Evolutionary conservation across 92 coral and sea anemone genomes (phyloP).

Genomic region (Porites divaricata): DNA sequence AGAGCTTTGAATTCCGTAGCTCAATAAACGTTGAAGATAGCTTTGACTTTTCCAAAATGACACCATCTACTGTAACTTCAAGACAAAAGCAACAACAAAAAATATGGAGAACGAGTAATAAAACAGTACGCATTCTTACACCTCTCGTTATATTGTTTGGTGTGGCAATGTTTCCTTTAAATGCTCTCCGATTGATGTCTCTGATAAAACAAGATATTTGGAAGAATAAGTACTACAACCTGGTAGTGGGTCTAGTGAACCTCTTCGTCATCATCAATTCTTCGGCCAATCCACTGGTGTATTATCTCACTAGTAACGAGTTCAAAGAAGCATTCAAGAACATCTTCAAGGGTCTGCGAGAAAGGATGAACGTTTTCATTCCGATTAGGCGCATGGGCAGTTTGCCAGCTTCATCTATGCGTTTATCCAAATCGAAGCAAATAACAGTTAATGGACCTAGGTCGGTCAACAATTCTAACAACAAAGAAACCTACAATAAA

Average conservation of each 20-base stretch:
- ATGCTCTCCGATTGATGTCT: slow-evolving; percentile 48
- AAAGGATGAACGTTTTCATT: slow-evolving; percentile 4
- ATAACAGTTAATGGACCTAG: no score
- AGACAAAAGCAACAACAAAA: slow-evolving; percentile 5
- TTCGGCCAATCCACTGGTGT: slow-evolving; percentile 74
- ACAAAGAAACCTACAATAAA: no score
- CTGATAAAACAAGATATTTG: slow-evolving; percentile 26
- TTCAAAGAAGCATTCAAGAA: slow-evolving; percentile 58
- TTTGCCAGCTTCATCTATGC: not conserved
- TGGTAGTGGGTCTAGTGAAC: slow-evolving; percentile 57
- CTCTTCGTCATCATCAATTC: slow-evolving; percentile 71
- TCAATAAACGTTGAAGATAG: slow-evolving; percentile 47
- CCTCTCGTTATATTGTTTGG: slow-evolving; percentile 83
- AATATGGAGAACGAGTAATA: slow-evolving; percentile 67
- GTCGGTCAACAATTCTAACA: not conserved
- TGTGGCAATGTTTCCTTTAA: slow-evolving; percentile 72
- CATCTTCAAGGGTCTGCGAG: not conserved
- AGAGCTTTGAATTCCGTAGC: slow-evolving; percentile 66
- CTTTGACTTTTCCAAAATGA: not conserved
- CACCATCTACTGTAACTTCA: not conserved
- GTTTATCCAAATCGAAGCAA: no score
- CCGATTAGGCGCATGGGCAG: not conserved
- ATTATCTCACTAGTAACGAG: slow-evolving; percentile 75
- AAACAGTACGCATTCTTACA: slow-evolving; percentile 72
- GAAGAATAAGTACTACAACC: slow-evolving; percentile 35